Percentiles rank a stretch among this genome's conserved stretches.
phyloP scores from a whole-genome alignment of 2,797 vertebrate species.

The Clarias pachynema region DNA sequence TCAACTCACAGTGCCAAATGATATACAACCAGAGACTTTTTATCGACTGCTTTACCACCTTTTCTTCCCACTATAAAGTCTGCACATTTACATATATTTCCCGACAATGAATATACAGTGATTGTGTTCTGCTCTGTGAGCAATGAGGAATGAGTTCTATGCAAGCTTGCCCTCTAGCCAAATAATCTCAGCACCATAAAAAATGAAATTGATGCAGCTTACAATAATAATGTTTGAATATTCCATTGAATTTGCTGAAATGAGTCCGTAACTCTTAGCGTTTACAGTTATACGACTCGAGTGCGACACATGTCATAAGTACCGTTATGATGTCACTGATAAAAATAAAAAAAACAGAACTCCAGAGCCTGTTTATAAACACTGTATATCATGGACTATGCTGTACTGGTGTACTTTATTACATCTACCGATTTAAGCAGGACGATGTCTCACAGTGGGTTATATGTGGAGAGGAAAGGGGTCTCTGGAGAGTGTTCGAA shows the following conservation, averaged over 20 bases:
- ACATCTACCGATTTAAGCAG: conserved; percentile 7
- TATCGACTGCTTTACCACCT: conserved; percentile 3
- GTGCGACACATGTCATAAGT: conserved; percentile 11
- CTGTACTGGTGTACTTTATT: conserved; percentile 17
- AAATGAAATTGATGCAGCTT: conserved; percentile 7
- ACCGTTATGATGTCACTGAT: conserved; percentile 22
- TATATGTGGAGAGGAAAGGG: conserved; percentile 22
- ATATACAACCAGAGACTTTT: conserved; percentile 9
- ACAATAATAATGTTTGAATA: not conserved
- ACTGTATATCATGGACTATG: not conserved
- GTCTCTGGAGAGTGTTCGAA: conserved; percentile 37
- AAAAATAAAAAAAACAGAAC: not conserved
- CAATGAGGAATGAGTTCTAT: conserved; percentile 12
- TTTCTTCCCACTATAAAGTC: not conserved
- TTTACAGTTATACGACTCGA: not conserved
- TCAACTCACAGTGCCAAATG: conserved; percentile 28
- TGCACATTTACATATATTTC: conserved; percentile 20
- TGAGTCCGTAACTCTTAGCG: not conserved
- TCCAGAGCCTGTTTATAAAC: conserved; percentile 1
- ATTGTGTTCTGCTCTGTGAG: conserved; percentile 1
- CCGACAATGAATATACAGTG: conserved; percentile 12
- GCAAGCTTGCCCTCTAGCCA: not conserved
- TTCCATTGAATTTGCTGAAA: not conserved
- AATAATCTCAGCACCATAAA: conserved; percentile 8
- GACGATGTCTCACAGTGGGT: conserved; percentile 3